phyloP scores from a whole-genome alignment of 2,888 invertebrate genomes.

The Ophion slaviceki region DNA sequence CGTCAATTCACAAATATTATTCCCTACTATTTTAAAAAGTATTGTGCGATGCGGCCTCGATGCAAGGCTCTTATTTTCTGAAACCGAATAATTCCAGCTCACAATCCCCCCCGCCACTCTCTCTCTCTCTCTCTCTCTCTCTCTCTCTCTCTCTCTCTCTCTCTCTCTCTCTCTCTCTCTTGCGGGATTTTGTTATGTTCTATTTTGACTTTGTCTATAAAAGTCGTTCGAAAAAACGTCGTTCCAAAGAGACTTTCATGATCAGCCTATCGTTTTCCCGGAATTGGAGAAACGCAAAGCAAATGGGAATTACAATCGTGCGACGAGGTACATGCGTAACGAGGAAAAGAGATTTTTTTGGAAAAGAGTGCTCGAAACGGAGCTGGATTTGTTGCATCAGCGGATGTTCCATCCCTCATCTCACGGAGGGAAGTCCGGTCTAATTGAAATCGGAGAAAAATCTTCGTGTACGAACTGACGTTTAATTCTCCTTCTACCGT shows the following conservation, averaged over 20 bases:
- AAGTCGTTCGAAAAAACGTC: not conserved
- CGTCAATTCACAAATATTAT: too few relatives aligned
- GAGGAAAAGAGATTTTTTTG: not conserved
- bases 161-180: too few relatives aligned
- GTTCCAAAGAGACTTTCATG: slow-evolving; percentile 31
- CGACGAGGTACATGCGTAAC: slow-evolving; percentile 8
- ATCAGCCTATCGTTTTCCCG: slow-evolving; percentile 6
- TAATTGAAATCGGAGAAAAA: slow-evolving; percentile 78
- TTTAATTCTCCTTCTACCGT: slow-evolving; percentile 59
- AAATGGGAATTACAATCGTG: slow-evolving; percentile 13
- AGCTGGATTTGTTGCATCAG: slow-evolving; percentile 16
- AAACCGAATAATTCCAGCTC: too few relatives aligned
- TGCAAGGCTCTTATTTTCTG: too few relatives aligned
- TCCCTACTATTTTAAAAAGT: too few relatives aligned
- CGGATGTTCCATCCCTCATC: slow-evolving; percentile 19
- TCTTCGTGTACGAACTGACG: slow-evolving; percentile 70
- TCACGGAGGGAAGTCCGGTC: slow-evolving; percentile 41
- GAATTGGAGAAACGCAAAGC: slow-evolving; percentile 9
- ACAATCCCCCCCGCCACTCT: too few relatives aligned
- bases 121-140: too few relatives aligned
- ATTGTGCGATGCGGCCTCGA: too few relatives aligned
- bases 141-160: too few relatives aligned
- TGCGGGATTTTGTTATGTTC: not conserved
- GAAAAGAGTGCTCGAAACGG: slow-evolving; percentile 21
- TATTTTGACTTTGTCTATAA: not conserved